These are phyloP conservation scores for Magallana gigas DNA, from an alignment of 1,140 invertebrate genomes.

Conservation along the genomic window DNA sequence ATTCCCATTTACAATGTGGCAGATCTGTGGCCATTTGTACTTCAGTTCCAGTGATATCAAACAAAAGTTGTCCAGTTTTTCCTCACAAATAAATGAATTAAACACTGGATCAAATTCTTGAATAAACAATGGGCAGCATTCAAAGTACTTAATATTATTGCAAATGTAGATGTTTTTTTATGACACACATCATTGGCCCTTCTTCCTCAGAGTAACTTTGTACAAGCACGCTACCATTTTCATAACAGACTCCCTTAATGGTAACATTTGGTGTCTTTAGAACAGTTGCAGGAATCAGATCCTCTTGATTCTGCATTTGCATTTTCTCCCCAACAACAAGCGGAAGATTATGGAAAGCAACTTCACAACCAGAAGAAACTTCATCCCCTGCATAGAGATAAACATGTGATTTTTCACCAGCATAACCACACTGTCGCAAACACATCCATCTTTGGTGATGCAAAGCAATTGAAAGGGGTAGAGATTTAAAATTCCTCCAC, in stretches of 20 bases:
- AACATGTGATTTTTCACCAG: background rate
- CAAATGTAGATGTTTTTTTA: slow-evolving; percentile 9
- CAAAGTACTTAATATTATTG: slow-evolving; percentile 24
- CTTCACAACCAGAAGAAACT: background rate
- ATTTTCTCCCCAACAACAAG: background rate
- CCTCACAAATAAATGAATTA: slow-evolving; percentile 21
- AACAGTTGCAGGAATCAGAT: background rate
- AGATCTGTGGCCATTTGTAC: slow-evolving; percentile 37
- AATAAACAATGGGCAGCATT: background rate
- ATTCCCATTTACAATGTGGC: slow-evolving; percentile 23
- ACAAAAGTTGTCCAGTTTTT: background rate
- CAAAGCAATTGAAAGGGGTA: slow-evolving; percentile 9
- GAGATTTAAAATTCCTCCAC: slow-evolving; percentile 48
- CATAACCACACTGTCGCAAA: slow-evolving; percentile 7
- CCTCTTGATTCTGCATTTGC: background rate
- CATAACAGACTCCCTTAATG: slow-evolving; percentile 22
- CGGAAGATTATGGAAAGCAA: background rate
- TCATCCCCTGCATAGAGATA: slow-evolving; percentile 38
- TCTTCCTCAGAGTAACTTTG: slow-evolving; percentile 7
- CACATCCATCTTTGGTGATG: slow-evolving; percentile 49
- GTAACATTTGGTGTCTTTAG: background rate
- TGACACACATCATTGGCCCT: background rate
- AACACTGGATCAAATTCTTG: background rate
- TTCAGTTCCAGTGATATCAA: background rate
- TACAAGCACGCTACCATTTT: background rate